A percentile compares a stretch with the other conserved stretches of the same genome.
These are phyloP conservation scores for Megathymus violae DNA, from an alignment of 1,140 invertebrate genomes.

Conservation along the genomic window DNA sequence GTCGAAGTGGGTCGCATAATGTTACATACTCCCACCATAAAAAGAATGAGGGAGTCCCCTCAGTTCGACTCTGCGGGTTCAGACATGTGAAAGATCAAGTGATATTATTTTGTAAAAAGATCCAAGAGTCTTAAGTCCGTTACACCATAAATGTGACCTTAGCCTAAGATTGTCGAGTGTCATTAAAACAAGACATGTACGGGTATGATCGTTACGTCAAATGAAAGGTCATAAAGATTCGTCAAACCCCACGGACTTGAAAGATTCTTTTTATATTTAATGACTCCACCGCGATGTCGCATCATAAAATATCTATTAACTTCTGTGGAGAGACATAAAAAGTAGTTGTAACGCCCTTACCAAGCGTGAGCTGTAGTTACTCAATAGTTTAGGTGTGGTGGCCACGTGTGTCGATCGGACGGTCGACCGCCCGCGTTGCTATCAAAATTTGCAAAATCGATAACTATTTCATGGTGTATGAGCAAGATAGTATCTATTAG, in stretches of 20 bases:
- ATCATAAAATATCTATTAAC: slow-evolving; percentile 47
- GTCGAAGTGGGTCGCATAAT: too few relatives aligned
- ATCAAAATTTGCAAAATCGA: slow-evolving; percentile 23
- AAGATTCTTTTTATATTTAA: background rate
- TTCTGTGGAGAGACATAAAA: slow-evolving; percentile 39
- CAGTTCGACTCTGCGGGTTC: too few relatives aligned
- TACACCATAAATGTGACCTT: background rate
- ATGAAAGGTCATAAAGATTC: background rate
- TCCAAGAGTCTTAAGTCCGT: too few relatives aligned
- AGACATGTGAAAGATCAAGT: too few relatives aligned
- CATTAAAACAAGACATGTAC: background rate
- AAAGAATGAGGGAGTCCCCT: too few relatives aligned
- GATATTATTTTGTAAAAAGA: too few relatives aligned
- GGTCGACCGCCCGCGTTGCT: slow-evolving; percentile 37
- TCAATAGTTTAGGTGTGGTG: slow-evolving; percentile 19
- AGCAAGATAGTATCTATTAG: too few relatives aligned
- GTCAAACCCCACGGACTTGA: background rate
- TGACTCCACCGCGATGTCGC: slow-evolving; percentile 32
- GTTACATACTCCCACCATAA: too few relatives aligned
- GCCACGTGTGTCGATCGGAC: slow-evolving; percentile 34
- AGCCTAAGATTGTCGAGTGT: background rate
- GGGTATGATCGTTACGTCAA: background rate
- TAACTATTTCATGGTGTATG: background rate
- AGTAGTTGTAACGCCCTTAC: slow-evolving; percentile 2
- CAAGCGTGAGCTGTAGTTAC: background rate